These are phyloP conservation scores for Thaleichthys pacificus DNA, from an alignment of 2,797 vertebrate genomes.

Conservation along the genomic window DNA sequence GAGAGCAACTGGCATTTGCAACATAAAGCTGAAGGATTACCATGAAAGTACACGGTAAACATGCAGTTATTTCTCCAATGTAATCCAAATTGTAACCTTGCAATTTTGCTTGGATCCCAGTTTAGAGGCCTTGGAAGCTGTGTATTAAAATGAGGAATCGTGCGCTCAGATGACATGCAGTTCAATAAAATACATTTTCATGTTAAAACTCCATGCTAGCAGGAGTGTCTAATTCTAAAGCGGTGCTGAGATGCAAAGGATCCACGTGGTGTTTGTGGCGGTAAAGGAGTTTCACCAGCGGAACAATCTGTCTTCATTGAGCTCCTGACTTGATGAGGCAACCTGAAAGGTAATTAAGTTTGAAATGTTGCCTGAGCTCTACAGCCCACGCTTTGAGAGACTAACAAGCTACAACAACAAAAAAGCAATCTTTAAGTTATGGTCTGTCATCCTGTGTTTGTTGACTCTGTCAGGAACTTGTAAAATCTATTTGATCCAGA, in stretches of 20 bases:
- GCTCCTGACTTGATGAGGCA: constrained; percentile 75
- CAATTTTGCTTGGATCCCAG: constrained; percentile 53
- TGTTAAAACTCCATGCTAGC: constrained; percentile 57
- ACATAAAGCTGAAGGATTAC: constrained; percentile 77
- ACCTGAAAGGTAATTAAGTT: constrained; percentile 80
- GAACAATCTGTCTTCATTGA: constrained; percentile 75
- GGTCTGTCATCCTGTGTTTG: constrained; percentile 68
- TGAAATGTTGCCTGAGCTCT: constrained; percentile 75
- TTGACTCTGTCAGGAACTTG: constrained; percentile 57
- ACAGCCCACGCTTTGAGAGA: constrained; percentile 62
- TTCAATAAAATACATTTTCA: constrained; percentile 62
- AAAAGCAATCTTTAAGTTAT: constrained; percentile 70
- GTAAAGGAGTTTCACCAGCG: constrained; percentile 61
- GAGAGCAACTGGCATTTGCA: constrained; percentile 69
- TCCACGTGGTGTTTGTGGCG: constrained; percentile 62
- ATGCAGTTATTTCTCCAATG: constrained; percentile 68
- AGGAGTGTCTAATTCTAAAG: constrained; percentile 52
- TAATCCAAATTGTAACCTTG: constrained; percentile 70
- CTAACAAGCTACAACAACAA: constrained; percentile 74
- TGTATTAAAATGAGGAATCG: constrained; percentile 67
- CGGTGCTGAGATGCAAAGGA: constrained; percentile 56
- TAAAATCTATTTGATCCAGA: constrained; percentile 60
- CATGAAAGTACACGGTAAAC: constrained; percentile 71
- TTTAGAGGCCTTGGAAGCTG: constrained; percentile 55
- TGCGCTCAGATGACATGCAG: constrained; percentile 55